A percentile compares a stretch with the other conserved stretches of the same genome.
Evolutionary conservation across 2,113 vertebrate genomes (phyloP).

Genomic region (Pampusana beccarii): DNA sequence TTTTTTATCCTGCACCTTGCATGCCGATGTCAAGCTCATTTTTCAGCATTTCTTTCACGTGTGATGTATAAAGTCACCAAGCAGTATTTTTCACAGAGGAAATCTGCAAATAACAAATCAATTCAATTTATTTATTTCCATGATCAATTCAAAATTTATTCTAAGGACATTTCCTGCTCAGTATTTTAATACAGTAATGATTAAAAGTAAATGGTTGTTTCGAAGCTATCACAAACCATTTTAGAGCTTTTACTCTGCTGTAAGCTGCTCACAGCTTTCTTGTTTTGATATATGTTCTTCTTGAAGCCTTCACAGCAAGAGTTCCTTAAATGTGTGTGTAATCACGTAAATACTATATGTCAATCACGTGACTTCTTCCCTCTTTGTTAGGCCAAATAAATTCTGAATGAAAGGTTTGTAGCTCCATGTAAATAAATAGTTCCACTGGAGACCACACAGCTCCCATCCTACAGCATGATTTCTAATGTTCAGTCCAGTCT

Average conservation of each 20-base stretch:
- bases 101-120: constrained; percentile 22
- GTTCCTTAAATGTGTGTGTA: not conserved
- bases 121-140: constrained; percentile 31
- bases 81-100: not conserved
- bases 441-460: not conserved
- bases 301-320: not conserved
- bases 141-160: not conserved
- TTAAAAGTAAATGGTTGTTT: not conserved
- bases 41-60: not conserved
- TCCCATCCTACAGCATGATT: not conserved
- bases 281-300: not conserved
- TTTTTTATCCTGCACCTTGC: not conserved
- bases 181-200: not conserved
- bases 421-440: not conserved
- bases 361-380: not conserved
- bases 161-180: not conserved
- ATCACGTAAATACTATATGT: not conserved
- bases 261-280: not conserved
- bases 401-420: not conserved
- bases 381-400: not conserved
- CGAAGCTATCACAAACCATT: not conserved
- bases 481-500: not conserved
- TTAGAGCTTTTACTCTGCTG: not conserved
- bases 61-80: not conserved
- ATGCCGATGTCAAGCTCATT: not conserved